phyloP scores from a whole-genome alignment of 2,113 vertebrate species.

The Camelus bactrianus region DNA sequence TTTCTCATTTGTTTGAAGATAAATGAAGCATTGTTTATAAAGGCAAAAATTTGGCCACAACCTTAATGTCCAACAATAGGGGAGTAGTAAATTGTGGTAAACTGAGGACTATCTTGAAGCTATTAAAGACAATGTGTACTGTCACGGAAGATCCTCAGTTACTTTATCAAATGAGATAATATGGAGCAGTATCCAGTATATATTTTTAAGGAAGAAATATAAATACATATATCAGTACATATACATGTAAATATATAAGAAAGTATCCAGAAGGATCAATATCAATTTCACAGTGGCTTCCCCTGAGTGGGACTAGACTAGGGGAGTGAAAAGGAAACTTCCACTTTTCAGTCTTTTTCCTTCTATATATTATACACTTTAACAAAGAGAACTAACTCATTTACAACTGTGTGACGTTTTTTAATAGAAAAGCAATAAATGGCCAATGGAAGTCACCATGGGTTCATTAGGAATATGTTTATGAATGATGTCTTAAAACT shows the following conservation, averaged over 20 bases:
- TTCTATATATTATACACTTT: background rate
- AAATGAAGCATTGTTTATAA: background rate
- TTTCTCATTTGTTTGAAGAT: conserved; percentile 1
- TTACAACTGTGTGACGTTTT: background rate
- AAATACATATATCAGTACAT: background rate
- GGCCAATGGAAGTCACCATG: background rate
- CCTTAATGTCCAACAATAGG: background rate
- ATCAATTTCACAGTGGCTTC: background rate
- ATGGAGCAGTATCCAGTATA: background rate
- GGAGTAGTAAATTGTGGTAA: background rate
- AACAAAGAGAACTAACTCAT: background rate
- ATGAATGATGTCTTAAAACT: background rate
- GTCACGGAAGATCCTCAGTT: background rate
- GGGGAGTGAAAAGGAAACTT: background rate
- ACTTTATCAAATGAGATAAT: conserved; percentile 9
- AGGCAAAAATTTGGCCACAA: background rate
- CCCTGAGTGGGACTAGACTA: background rate
- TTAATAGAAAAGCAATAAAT: background rate
- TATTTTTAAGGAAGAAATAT: background rate
- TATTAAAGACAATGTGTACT: background rate
- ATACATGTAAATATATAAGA: background rate
- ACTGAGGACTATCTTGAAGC: background rate
- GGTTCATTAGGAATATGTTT: background rate
- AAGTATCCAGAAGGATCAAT: conserved; percentile 2
- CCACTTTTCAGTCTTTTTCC: background rate